These are phyloP conservation scores for Gymnobelideus leadbeateri DNA, from an alignment of 2,113 vertebrate species.

Conservation along the genomic window DNA sequence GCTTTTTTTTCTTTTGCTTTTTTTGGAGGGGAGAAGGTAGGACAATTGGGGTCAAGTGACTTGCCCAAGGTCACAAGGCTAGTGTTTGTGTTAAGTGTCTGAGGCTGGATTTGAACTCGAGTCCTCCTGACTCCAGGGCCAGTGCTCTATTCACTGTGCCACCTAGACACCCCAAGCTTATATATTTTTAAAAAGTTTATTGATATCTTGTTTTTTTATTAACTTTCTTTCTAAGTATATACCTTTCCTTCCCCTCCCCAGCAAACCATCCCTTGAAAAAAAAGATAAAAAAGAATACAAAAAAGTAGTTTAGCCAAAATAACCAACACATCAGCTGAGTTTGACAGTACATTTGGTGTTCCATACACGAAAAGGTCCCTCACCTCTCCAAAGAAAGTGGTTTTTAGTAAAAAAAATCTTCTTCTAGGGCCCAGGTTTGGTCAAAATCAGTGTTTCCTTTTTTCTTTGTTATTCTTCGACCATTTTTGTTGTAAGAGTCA, in stretches of 20 bases:
- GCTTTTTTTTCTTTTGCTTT: too few relatives aligned
- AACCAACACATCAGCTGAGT: background rate
- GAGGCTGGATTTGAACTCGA: too few relatives aligned
- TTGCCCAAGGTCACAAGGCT: too few relatives aligned
- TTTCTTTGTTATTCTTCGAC: background rate
- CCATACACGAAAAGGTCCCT: background rate
- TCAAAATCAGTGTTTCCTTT: background rate
- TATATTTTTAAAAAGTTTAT: background rate
- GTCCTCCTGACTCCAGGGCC: too few relatives aligned
- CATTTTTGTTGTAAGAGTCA: background rate
- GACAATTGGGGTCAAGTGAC: too few relatives aligned
- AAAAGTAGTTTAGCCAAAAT: background rate
- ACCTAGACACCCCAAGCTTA: background rate
- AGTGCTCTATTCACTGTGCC: too few relatives aligned
- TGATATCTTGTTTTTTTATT: background rate
- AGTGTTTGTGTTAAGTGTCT: too few relatives aligned
- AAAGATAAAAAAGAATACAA: background rate
- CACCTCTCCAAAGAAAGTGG: background rate
- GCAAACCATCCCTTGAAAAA: background rate
- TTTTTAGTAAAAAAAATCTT: too few relatives aligned
- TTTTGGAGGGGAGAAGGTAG: too few relatives aligned
- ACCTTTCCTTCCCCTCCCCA: background rate
- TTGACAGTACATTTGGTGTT: background rate
- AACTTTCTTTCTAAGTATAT: background rate
- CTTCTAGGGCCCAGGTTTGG: background rate